Conservation (phyloP, 1,140 invertebrate genomes). For the Leptinotarsa defecta region DNA sequence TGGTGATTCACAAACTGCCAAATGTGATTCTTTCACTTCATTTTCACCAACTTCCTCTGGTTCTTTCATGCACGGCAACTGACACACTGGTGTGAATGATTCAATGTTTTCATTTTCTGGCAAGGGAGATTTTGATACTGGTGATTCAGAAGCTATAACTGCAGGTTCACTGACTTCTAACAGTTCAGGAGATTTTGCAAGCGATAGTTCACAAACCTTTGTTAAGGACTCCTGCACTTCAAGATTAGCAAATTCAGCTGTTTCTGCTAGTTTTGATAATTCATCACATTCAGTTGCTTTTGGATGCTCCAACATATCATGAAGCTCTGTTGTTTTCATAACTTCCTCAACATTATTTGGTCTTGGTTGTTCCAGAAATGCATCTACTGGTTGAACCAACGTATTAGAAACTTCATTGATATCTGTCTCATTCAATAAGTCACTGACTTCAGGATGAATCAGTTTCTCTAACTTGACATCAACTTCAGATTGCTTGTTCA, state of each 20-base stretch:
- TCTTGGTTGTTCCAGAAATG: constrained; percentile 11
- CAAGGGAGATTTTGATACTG: constrained; percentile 15
- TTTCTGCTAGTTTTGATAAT: too few species aligned
- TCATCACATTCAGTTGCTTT: too few species aligned
- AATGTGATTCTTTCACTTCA: not conserved
- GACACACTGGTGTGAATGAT: not conserved
- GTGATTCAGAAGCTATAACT: not conserved
- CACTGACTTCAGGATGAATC: constrained; percentile 9
- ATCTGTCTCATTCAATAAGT: constrained; percentile 16
- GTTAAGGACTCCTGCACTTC: too few species aligned
- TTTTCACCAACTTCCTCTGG: constrained; percentile 8
- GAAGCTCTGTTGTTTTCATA: not conserved
- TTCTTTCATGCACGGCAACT: not conserved
- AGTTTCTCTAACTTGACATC: constrained; percentile 7
- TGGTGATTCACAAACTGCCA: not conserved
- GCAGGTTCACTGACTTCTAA: not conserved
- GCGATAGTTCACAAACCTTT: constrained; percentile 19
- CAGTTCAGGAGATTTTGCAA: constrained; percentile 22
- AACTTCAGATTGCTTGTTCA: constrained; percentile 8
- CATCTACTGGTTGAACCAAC: not conserved
- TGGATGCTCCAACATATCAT: constrained; percentile 16
- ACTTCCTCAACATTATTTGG: not conserved
- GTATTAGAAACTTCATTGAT: not conserved
- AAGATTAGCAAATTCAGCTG: not conserved
- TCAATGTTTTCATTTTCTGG: constrained; percentile 4